Base-by-base conservation (phyloP, 2,888 invertebrate genomes). In the Drosophila colorata region DNA sequence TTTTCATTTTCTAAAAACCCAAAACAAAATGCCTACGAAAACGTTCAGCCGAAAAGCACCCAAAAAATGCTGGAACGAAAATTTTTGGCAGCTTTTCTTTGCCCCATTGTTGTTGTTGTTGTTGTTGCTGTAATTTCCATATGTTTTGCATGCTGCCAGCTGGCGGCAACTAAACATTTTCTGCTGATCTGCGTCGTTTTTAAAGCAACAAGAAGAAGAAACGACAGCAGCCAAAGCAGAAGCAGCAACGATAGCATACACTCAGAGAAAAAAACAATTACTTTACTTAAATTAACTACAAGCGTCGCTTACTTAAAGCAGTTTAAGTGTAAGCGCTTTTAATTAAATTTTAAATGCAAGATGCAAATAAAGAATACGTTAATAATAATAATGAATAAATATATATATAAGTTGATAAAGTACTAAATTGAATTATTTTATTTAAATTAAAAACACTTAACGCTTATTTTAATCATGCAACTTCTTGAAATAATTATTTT, bases 1-100 rank as follows among this genome's bases (percentile, higher is more conserved):
- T 84, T 83, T 83, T 87, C 83, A 87, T 83, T 83, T 83, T 87
- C 83, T 74, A 84, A 87, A 81, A 83, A 56, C 73, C 61, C 59
- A 33, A 66, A 52, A 80, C 67, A 60, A 70, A 74, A 66, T 56
- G 78, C 67, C 61, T 72, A 71, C 70, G 53, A 55, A 63, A 44
- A 59, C 31, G 33, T 64, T 44, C 20, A 55, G 56, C 74, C 44
- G 63, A 44, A 77, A 74, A 76, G 28, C 28, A 8, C 67, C 74
- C 48, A 64, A 55, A 83, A 75, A 83, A 70, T 70, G 72, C 72
- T 75, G 83, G 69, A 78, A 71, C 80, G 63, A 73, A 83, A 63
- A 71, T 74, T 46, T 67, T 56, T 67, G 55, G 51, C 16, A 33
- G 23, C 44, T 49, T 58, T 61, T 56, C 37, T 16, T 69, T 58